Percentiles rank a stretch among this genome's conserved stretches.
Conservation (phyloP, 2,797 vertebrate species). For the Sebastes kiyomatsui region DNA sequence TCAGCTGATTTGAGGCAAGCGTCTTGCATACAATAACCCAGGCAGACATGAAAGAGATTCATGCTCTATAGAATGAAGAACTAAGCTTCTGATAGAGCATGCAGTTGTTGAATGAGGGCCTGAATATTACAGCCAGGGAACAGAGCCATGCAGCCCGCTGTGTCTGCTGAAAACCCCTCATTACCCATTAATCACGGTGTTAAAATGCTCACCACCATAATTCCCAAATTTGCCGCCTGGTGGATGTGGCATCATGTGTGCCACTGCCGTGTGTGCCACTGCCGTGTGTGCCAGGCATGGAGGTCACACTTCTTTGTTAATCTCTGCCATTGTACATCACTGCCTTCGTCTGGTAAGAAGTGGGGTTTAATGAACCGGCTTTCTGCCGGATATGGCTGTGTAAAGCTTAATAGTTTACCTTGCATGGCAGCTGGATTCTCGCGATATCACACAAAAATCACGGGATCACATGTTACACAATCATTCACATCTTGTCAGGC, state of each 20-base stretch:
- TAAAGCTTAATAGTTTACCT: neutral
- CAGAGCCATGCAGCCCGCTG: constrained; percentile 23
- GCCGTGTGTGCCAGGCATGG: neutral
- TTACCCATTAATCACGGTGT: constrained; percentile 51
- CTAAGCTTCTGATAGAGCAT: constrained; percentile 3
- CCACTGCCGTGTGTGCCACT: neutral
- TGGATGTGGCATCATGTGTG: neutral
- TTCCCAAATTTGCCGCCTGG: constrained; percentile 10
- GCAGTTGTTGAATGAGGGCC: neutral
- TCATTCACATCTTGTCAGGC: neutral
- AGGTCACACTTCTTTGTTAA: neutral
- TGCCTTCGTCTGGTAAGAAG: neutral
- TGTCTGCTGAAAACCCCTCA: constrained; percentile 53
- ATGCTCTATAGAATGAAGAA: constrained; percentile 5
- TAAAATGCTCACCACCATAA: constrained; percentile 20
- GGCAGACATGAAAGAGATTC: constrained; percentile 3
- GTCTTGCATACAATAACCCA: neutral
- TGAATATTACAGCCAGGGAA: constrained; percentile 27
- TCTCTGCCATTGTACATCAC: neutral
- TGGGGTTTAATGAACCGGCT: neutral
- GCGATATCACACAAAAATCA: neutral
- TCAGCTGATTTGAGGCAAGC: neutral
- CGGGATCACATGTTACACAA: neutral
- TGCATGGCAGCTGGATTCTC: neutral
- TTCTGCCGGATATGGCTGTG: neutral